Percentiles rank a stretch among this genome's conserved stretches.
phyloP scores from a whole-genome alignment of 2,797 vertebrate species.

The Enteromius unitaeniatus region DNA sequence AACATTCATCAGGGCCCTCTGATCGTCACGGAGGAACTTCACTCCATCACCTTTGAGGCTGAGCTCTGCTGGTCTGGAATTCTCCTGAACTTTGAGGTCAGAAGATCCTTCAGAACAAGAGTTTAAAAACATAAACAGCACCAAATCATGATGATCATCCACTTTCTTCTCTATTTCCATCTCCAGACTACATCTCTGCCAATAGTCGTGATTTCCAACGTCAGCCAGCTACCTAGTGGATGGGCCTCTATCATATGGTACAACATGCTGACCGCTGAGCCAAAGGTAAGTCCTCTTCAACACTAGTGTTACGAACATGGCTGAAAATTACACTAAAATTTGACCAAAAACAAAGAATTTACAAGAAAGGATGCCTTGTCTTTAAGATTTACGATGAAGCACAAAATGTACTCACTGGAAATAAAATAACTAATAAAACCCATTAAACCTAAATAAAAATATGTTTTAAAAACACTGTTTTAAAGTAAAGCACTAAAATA shows the following conservation, averaged over 20 bases:
- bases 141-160: not conserved
- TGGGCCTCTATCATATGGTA: conserved; percentile 99
- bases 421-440: not conserved
- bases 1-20: conserved; percentile 79
- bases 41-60: conserved; percentile 88
- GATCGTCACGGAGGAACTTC: conserved; percentile 89
- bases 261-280: conserved; percentile 93
- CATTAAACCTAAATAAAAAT: not conserved
- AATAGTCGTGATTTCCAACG: conserved; percentile 95
- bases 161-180: conserved; percentile 19
- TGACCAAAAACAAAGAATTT: not conserved
- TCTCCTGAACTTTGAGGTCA: conserved; percentile 90
- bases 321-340: not conserved
- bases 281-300: conserved; percentile 78
- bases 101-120: conserved; percentile 29
- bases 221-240: conserved; percentile 94
- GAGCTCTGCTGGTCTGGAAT: conserved; percentile 88
- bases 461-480: not conserved
- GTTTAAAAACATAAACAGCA: not conserved
- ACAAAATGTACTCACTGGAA: not conserved
- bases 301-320: not conserved
- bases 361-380: too few relatives aligned
- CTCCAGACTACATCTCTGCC: conserved; percentile 89
- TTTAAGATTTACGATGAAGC: not conserved
- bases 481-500: not conserved